Base-by-base conservation (phyloP, 2,888 invertebrate species). In the Bombylius discolor region DNA sequence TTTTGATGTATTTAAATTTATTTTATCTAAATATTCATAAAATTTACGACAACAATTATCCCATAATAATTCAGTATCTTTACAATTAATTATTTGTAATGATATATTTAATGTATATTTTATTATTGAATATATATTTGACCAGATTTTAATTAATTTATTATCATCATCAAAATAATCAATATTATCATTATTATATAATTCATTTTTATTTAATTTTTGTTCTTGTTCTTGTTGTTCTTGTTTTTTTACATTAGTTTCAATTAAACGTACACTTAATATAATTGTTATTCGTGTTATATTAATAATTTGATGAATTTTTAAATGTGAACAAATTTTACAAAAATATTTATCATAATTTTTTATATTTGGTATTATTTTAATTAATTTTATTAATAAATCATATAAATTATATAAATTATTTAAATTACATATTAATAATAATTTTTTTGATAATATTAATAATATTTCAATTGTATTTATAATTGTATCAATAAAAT, bases 281-380 rank as follows among this genome's bases (percentile, higher is more conserved):
- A 47, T 31, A 14, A 48, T 48, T 9, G 47, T 12, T 23, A 53
- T 45, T 32, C 32, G 31, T 6, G 39, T 44, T 14, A 57, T 39
- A 33, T 51, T 47, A 5, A 47, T 48, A 3, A 54, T 42, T 23
- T 51, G 34, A 48, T 57, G 57, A 13, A 42, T 14, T n/a, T 47
- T 46, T 23, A 54, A 11, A 31, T 47, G 42, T 45, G 39, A 34
- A 36, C 57, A 57, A 5, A 34, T 1, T 23, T 14, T 23, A 45
- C 57, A 54, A 48, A 51, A 42, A 23, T n/a, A 32, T 42, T 57
- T 57, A 8, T 42, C 34, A 23, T 46, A 39, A 46, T 13, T 47
- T 14, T 52, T 45, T 13, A 55, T 36, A 31, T 36, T 48, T 33
- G 55, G 46, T 44, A 57, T 13, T 3, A 23, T 45, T 42, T 57